Conservation (phyloP, 2,797 vertebrate genomes). For the Mycteria americana region DNA sequence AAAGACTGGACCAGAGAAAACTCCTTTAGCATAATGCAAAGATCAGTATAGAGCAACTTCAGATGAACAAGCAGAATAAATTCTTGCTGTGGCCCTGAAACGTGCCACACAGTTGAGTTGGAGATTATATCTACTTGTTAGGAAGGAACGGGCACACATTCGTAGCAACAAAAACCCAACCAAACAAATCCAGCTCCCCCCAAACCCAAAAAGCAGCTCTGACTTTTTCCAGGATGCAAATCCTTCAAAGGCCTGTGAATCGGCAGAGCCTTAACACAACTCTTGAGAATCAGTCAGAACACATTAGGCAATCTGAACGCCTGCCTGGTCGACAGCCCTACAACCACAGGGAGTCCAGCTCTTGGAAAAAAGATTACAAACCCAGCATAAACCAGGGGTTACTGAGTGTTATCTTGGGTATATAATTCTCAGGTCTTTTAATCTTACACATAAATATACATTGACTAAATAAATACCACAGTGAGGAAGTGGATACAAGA, state of each 20-base stretch:
- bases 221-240: background rate
- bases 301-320: rapidly evolving
- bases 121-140: background rate
- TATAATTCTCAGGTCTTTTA: background rate
- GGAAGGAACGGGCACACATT: background rate
- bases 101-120: rapidly evolving
- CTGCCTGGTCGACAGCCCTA: background rate
- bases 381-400: background rate
- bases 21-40: background rate
- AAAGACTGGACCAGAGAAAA: background rate
- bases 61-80: background rate
- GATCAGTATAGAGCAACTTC: background rate
- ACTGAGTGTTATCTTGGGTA: background rate
- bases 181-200: background rate
- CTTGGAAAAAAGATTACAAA: background rate
- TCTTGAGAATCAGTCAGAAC: background rate
- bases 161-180: background rate
- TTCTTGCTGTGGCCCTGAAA: background rate
- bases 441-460: background rate
- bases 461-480: background rate
- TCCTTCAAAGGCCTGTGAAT: background rate
- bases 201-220: background rate
- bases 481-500: background rate
- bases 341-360: background rate
- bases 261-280: background rate